Base-by-base conservation (phyloP, 2,113 vertebrate species). In the Xenopus laevis region DNA sequence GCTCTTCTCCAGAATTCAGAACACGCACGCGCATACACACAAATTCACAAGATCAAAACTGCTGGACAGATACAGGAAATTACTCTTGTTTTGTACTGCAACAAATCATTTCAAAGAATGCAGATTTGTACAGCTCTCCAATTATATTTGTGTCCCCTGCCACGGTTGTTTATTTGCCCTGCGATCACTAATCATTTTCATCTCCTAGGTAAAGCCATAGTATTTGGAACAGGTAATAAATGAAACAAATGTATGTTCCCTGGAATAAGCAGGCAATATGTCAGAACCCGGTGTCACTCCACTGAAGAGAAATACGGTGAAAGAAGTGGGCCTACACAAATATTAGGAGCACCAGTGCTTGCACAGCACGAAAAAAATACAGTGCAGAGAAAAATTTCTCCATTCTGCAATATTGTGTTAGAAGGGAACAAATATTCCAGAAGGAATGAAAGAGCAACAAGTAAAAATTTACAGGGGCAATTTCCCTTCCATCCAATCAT, bases 291-390 rank as follows among this genome's bases (percentile, higher is more conserved):
- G 82, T 33, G n/a, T 62, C 45, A 17, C 58, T 76, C 6, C 13
- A 13, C 20, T 23, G 27, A 74, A 84, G 80, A 85, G 44, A 30
- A 83, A 84, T 82, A 70, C 0, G 23, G 82, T 86, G 83, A 69
- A 78, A 80, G 65, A 16, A 15, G 79, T 79, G 82, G 85, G 86
- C 89, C 86, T 79, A 87, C 83, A 83, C 78, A 85, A 81, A 89
- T 83, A 78, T 86, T 83, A 89, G 82, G 86, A 92, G 91, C 91
- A 92, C 91, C 91, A 78, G 88, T 89, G 90, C 84, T 1, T 71
- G 71, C 86, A 82, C 79, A 89, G 89, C 90, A 89, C 89, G n/a
- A n/a, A n/a, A 72, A 44, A 44, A 73, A 66, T 66, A 76, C 59
- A 46, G 44, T 76, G 65, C 67, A 21, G 21, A 11, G 15, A 47